Conservation (phyloP, 2,113 vertebrate genomes). For the Paraplagusia blochii region DNA sequence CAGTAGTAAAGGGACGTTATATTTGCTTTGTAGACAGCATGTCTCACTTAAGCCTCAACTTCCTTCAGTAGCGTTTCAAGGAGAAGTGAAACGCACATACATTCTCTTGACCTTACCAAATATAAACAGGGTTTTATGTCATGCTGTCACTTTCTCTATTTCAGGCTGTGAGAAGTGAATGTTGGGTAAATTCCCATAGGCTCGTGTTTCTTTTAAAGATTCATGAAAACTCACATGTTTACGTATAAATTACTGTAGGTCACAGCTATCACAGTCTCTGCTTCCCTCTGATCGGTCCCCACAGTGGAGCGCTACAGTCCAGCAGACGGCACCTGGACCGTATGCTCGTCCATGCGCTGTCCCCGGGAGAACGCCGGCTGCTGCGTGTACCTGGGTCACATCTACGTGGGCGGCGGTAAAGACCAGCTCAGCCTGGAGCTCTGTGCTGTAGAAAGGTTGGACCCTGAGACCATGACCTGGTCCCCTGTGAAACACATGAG, state of each 20-base stretch:
- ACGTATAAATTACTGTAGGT: not conserved
- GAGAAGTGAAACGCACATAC: no score
- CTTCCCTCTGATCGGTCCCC: slow-evolving; percentile 25
- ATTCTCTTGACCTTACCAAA: slow-evolving; percentile 36
- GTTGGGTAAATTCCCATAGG: slow-evolving; percentile 64
- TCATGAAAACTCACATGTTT: not conserved
- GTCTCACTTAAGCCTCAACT: no score
- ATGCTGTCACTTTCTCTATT: slow-evolving; percentile 42
- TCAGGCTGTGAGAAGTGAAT: slow-evolving; percentile 65
- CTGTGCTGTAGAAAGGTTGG: slow-evolving; percentile 58
- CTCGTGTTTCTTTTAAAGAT: slow-evolving; percentile 21
- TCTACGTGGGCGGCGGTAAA: slow-evolving; percentile 65
- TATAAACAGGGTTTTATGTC: slow-evolving; percentile 45
- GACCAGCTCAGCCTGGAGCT: slow-evolving; percentile 67
- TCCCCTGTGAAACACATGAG: slow-evolving; percentile 60
- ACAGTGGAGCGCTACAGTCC: slow-evolving; percentile 71
- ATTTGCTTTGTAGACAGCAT: no score
- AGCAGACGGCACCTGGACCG: slow-evolving; percentile 57
- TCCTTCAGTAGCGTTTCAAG: no score
- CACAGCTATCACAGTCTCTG: not conserved
- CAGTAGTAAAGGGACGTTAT: no score
- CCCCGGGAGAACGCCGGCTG: slow-evolving; percentile 66
- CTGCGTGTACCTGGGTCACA: slow-evolving; percentile 48
- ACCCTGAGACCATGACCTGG: slow-evolving; percentile 58
- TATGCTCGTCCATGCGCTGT: slow-evolving; percentile 57